A percentile compares a stretch with the other conserved stretches of the same genome.
Evolutionary conservation across 1,140 invertebrate species (phyloP).

Genomic region (Bactericera cockerelli): DNA sequence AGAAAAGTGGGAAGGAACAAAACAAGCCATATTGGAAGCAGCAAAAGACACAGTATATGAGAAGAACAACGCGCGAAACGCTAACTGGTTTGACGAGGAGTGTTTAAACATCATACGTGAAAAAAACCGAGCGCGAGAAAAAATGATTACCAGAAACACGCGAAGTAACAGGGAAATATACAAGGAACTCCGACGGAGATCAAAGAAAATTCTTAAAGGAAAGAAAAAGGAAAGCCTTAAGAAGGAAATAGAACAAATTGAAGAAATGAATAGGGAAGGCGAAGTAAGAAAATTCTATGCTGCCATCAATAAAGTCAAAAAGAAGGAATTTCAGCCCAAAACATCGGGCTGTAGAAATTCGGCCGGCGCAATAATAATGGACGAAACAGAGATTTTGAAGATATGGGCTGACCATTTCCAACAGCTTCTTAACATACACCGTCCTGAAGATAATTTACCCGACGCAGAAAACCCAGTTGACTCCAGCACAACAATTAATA

Average conservation of each 20-base stretch:
- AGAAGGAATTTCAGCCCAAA: neutral
- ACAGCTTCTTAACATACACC: no score
- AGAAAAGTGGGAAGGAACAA: constrained; percentile 7
- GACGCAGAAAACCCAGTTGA: no score
- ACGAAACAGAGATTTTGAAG: no score
- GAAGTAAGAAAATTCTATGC: no score
- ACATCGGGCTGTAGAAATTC: no score
- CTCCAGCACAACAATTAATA: no score
- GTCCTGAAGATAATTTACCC: no score
- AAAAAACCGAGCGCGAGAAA: neutral
- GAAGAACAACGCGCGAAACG: neutral
- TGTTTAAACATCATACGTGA: constrained; percentile 10
- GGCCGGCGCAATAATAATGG: no score
- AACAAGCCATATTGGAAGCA: neutral
- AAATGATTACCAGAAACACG: neutral
- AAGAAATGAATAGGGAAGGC: neutral
- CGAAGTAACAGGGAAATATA: constrained; percentile 7
- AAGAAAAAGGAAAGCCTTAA: constrained; percentile 11
- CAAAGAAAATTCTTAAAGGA: constrained; percentile 9
- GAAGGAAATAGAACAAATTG: constrained; percentile 6
- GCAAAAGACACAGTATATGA: neutral
- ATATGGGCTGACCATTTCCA: no score
- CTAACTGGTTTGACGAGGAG: constrained; percentile 9
- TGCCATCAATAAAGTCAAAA: neutral
- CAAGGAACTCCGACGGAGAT: constrained; percentile 2